These are phyloP conservation scores for Phaethornis superciliosus DNA, from an alignment of 2,113 vertebrate species.

Conservation along the genomic window DNA sequence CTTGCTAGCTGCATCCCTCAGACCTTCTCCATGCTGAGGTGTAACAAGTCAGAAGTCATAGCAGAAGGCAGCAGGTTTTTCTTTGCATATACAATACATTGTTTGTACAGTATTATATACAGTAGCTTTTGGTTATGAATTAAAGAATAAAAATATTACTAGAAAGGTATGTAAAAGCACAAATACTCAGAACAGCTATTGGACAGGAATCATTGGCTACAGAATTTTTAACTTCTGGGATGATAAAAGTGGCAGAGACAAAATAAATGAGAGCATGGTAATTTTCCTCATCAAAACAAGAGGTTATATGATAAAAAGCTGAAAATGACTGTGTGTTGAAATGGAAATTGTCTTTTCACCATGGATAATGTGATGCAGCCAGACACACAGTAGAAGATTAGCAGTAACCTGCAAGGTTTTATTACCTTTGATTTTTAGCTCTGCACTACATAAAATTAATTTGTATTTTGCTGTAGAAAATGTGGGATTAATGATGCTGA, in stretches of 20 bases:
- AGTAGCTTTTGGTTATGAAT: background rate
- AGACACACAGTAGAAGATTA: background rate
- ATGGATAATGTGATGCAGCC: background rate
- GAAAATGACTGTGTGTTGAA: background rate
- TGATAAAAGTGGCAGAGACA: conserved; percentile 2
- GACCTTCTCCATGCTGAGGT: background rate
- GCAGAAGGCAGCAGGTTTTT: background rate
- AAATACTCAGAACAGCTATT: background rate
- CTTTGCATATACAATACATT: background rate
- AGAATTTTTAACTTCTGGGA: background rate
- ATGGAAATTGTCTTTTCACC: conserved; percentile 17
- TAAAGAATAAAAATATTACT: background rate
- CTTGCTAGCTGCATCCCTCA: background rate
- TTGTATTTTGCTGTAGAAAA: conserved; percentile 55
- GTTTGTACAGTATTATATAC: background rate
- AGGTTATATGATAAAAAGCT: background rate
- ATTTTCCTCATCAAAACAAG: conserved; percentile 2
- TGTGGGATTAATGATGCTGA: conserved; percentile 17
- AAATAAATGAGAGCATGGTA: conserved; percentile 4
- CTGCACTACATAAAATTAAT: conserved; percentile 46
- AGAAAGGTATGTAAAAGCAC: background rate
- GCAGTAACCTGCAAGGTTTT: conserved; percentile 14
- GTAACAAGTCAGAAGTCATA: background rate
- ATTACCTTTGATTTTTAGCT: conserved; percentile 31
- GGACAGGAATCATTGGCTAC: background rate